A percentile compares a stretch with the other conserved stretches of the same genome.
Evolutionary conservation across 2,888 invertebrate genomes (phyloP).

Genomic region (Leptopilina myrica): DNA sequence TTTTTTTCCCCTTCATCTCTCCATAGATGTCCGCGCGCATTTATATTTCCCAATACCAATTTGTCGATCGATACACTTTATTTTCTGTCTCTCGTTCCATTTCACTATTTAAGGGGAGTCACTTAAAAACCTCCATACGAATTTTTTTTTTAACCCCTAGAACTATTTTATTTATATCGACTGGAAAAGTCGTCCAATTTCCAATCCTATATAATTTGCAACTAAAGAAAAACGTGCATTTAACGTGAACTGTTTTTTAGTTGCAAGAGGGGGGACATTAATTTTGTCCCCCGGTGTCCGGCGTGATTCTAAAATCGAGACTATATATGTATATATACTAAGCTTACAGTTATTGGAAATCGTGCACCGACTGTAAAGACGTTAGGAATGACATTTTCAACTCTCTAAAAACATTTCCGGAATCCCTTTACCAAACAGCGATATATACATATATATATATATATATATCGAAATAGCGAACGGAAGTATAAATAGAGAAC

Average conservation of each 20-base stretch:
- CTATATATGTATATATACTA: slow-evolving; percentile 44
- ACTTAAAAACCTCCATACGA: slow-evolving; percentile 6
- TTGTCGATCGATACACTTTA: slow-evolving; percentile 39
- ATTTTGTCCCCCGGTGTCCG: slow-evolving; percentile 26
- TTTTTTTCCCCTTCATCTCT: slow-evolving; percentile 15
- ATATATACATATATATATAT: not conserved
- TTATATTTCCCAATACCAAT: slow-evolving; percentile 26
- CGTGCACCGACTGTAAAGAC: slow-evolving; percentile 56
- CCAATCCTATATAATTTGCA: slow-evolving; percentile 30
- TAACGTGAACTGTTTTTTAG: slow-evolving; percentile 21
- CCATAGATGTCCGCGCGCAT: not conserved
- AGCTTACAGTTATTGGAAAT: slow-evolving; percentile 62
- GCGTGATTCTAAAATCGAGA: slow-evolving; percentile 42
- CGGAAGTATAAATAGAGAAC: slow-evolving; percentile 29
- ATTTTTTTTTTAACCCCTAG: slow-evolving; percentile 4
- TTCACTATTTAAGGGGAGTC: slow-evolving; percentile 8
- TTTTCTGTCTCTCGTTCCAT: slow-evolving; percentile 40
- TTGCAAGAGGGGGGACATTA: not conserved
- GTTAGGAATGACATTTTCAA: slow-evolving; percentile 46
- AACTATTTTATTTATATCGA: slow-evolving; percentile 38
- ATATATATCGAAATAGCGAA: slow-evolving; percentile 9
- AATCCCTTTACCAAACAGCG: slow-evolving; percentile 35
- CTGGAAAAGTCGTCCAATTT: slow-evolving; percentile 24
- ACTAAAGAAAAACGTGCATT: slow-evolving; percentile 7
- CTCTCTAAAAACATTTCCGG: slow-evolving; percentile 50